A percentile compares a stretch with the other conserved stretches of the same genome.
Evolutionary conservation across 2,888 invertebrate species (phyloP).

Genomic region (Phania funesta): DNA sequence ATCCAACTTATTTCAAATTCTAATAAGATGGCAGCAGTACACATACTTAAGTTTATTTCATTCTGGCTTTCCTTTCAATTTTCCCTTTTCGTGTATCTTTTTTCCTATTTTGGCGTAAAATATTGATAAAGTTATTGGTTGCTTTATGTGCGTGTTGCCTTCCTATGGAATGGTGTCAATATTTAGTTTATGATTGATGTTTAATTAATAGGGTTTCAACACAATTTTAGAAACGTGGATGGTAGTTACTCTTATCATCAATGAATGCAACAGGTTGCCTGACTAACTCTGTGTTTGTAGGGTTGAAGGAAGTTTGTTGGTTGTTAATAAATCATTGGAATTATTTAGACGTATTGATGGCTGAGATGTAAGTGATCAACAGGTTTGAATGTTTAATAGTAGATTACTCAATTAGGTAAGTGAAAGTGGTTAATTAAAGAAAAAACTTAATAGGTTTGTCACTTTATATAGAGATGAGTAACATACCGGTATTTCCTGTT

Average conservation of each 20-base stretch:
- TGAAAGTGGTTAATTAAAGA: not conserved
- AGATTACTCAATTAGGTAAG: too few relatives aligned
- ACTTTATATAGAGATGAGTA: too few relatives aligned
- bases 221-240: not conserved
- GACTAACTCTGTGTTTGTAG: not conserved
- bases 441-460: too few relatives aligned
- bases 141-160: slow-evolving; percentile 38
- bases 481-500: too few relatives aligned
- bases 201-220: slow-evolving; percentile 47
- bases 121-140: slow-evolving; percentile 57
- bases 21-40: slow-evolving; percentile 63
- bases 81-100: not conserved
- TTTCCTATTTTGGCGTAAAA: slow-evolving; percentile 17
- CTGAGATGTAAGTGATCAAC: not conserved
- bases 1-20: slow-evolving; percentile 65
- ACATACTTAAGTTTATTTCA: slow-evolving; percentile 34
- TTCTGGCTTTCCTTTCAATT: not conserved
- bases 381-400: not conserved
- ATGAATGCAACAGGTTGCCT: slow-evolving; percentile 34
- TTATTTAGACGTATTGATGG: not conserved
- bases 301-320: not conserved
- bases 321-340: slow-evolving; percentile 17
- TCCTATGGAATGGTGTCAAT: slow-evolving; percentile 32
- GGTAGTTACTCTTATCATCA: not conserved
- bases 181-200: slow-evolving; percentile 61